phyloP scores from a whole-genome alignment of 2,888 invertebrate genomes.

The Nomada lathburiana region DNA sequence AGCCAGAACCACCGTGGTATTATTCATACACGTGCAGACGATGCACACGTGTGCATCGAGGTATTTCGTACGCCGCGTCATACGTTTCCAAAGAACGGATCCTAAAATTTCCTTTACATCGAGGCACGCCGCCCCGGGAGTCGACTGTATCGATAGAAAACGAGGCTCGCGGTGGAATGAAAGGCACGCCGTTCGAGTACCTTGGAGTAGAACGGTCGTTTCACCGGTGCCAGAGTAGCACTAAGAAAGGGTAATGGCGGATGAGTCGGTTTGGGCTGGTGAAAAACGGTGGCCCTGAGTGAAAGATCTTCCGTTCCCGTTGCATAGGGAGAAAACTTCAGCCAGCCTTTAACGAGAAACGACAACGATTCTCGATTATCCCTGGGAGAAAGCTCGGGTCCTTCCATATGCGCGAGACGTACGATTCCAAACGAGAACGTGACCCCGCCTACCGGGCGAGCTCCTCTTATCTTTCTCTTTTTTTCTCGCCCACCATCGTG shows the following conservation, averaged over 20 bases:
- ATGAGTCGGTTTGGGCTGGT: conserved; percentile 47
- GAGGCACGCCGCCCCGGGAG: conserved; percentile 11
- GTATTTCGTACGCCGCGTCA: conserved; percentile 26
- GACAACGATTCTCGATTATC: conserved; percentile 74
- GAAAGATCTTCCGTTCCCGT: conserved; percentile 54
- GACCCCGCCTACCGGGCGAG: conserved; percentile 56
- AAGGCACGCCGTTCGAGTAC: conserved; percentile 23
- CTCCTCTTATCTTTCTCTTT: background rate
- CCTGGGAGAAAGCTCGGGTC: conserved; percentile 48
- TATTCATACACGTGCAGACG: conserved; percentile 30
- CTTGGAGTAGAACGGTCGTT: conserved; percentile 35
- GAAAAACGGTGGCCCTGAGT: conserved; percentile 42
- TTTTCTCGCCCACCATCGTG: conserved; percentile 52
- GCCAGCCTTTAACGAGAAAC: conserved; percentile 68
- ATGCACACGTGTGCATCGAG: conserved; percentile 8
- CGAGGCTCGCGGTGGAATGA: conserved; percentile 38
- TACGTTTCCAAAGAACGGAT: conserved; percentile 46
- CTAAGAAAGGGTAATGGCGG: conserved; percentile 50
- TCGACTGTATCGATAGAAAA: conserved; percentile 48
- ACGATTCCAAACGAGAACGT: conserved; percentile 61
- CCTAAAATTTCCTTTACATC: conserved; percentile 45
- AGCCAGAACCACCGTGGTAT: conserved; percentile 27
- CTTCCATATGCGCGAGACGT: conserved; percentile 72
- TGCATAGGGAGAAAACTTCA: conserved; percentile 12
- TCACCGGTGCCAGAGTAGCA: conserved; percentile 47